phyloP scores from a whole-genome alignment of 2,797 vertebrate species.

The Intellagama lesueurii region DNA sequence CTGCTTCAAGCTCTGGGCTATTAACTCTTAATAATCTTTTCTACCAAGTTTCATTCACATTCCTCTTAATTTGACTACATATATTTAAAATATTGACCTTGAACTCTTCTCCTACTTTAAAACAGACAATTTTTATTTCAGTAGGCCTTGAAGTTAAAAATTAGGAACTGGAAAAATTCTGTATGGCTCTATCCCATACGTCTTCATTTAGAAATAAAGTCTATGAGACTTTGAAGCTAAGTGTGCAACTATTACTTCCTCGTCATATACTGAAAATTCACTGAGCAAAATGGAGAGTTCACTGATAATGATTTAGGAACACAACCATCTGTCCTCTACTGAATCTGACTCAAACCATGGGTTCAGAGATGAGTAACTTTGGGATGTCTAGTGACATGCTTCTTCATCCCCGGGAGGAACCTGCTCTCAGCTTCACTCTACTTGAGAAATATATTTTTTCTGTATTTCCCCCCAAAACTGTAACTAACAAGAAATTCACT shows the following conservation, averaged over 20 bases:
- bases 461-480: no score
- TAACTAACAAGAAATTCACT: no score
- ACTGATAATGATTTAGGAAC: neutral
- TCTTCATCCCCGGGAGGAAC: no score
- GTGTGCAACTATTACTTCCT: no score
- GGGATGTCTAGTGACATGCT: neutral
- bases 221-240: neutral
- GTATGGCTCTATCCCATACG: neutral
- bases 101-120: conserved; percentile 42
- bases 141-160: neutral
- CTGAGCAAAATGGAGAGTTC: neutral
- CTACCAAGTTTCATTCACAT: conserved; percentile 30
- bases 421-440: no score
- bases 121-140: neutral
- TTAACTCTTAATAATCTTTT: conserved; percentile 55
- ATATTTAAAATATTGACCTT: conserved; percentile 42
- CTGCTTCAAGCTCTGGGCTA: conserved; percentile 45
- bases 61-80: conserved; percentile 48
- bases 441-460: no score
- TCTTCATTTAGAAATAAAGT: neutral
- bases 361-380: neutral
- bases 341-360: neutral
- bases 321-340: neutral
- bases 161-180: conserved; percentile 40
- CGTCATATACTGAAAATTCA: no score